These are phyloP conservation scores for Artibeus jamaicensis DNA, from an alignment of 2,797 vertebrate genomes.

Conservation along the genomic window DNA sequence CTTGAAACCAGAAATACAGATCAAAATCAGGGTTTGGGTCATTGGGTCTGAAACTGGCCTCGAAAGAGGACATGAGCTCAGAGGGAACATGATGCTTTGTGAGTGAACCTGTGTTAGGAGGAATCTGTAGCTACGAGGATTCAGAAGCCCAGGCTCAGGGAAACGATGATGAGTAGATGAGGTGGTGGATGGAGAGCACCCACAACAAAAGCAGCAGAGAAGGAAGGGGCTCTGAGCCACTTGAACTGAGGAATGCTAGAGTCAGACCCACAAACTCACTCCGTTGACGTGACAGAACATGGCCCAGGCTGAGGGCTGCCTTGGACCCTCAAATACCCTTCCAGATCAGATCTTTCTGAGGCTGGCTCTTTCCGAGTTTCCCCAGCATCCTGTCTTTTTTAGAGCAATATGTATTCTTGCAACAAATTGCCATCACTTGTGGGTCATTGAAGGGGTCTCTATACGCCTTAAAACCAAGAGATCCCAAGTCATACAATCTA, in stretches of 20 bases:
- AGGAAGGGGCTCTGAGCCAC: not conserved
- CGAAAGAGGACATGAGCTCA: not conserved
- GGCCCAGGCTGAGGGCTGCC: not conserved
- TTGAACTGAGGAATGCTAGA: not conserved
- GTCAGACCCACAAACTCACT: not conserved
- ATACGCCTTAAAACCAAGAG: not conserved
- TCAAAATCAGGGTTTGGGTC: not conserved
- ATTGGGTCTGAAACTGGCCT: not conserved
- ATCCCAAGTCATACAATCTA: not conserved
- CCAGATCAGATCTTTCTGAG: not conserved
- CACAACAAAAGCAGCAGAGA: not conserved
- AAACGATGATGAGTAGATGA: not conserved
- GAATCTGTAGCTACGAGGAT: rapidly evolving
- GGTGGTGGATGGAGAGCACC: not conserved
- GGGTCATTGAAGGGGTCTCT: not conserved
- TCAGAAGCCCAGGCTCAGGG: not conserved
- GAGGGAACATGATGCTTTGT: not conserved
- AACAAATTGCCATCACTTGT: not conserved
- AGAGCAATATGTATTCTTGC: not conserved
- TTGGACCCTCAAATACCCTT: not conserved
- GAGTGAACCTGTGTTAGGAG: not conserved
- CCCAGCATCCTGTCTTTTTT: not conserved
- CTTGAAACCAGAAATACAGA: not conserved
- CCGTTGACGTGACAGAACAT: not conserved
- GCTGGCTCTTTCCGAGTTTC: not conserved